Evolutionary conservation across 2,113 vertebrate genomes (phyloP).

Genomic region (Ptychochromis oligacanthus): DNA sequence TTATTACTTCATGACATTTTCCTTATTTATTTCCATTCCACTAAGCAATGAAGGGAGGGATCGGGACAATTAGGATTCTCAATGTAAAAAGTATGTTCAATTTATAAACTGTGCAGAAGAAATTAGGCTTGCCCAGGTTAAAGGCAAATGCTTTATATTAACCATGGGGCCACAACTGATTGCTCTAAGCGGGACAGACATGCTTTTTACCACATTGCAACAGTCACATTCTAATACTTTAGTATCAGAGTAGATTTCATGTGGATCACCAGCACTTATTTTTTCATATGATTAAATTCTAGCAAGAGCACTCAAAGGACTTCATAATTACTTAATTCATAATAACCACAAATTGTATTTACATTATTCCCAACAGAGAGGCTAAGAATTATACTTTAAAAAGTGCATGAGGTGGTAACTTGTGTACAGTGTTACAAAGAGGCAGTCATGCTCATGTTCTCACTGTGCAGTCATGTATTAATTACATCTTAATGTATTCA

Average conservation of each 20-base stretch:
- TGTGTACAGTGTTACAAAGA: conserved; percentile 44
- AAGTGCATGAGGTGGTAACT: conserved; percentile 35
- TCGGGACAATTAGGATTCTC: background rate
- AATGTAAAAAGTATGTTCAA: conserved; percentile 13
- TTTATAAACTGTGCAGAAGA: conserved; percentile 13
- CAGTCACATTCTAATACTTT: background rate
- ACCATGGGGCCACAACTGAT: background rate
- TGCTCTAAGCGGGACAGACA: background rate
- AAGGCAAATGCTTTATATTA: conserved; percentile 17
- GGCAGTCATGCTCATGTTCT: conserved; percentile 19
- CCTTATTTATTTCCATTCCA: background rate
- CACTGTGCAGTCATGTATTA: conserved; percentile 19
- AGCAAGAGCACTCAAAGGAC: background rate
- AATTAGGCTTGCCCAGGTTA: background rate
- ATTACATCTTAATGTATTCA: conserved; percentile 40
- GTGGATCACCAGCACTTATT: background rate
- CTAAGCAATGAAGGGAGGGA: background rate
- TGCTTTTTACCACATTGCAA: conserved; percentile 13
- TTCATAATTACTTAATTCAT: background rate
- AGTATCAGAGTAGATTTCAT: background rate
- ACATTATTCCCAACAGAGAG: conserved; percentile 2
- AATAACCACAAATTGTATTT: conserved; percentile 33
- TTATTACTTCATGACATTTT: conserved; percentile 50
- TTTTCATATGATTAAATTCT: conserved; percentile 1
- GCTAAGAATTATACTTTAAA: conserved; percentile 43